Evolutionary conservation across 2,888 invertebrate genomes (phyloP).

Genomic region (Magallana nippona): DNA sequence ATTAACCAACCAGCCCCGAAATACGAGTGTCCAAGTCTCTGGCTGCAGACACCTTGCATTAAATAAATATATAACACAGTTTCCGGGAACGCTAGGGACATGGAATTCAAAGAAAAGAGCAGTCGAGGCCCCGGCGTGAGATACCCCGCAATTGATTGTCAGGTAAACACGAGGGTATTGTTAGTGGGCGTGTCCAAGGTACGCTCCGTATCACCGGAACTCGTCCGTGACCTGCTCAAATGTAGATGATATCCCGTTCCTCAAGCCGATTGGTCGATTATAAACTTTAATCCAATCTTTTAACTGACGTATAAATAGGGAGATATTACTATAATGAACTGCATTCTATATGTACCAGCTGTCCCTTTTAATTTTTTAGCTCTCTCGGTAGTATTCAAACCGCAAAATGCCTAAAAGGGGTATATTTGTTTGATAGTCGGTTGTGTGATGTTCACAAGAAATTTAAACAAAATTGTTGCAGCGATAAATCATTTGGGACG

Average conservation of each 20-base stretch:
- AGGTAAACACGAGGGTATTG: not conserved
- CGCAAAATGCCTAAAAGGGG: not conserved
- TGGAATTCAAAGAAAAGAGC: slow-evolving; percentile 2
- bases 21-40: too few species aligned
- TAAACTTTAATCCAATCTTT: not conserved
- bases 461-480: too few species aligned
- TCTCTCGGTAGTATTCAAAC: not conserved
- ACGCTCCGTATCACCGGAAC: not conserved
- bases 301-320: slow-evolving; percentile 8
- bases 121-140: not conserved
- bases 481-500: too few species aligned
- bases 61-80: not conserved
- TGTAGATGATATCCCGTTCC: not conserved
- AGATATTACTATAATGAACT: slow-evolving; percentile 2
- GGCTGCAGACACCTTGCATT: slow-evolving; percentile 1
- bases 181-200: slow-evolving; percentile 11
- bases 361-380: not conserved
- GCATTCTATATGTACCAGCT: slow-evolving; percentile 10
- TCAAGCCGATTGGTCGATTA: slow-evolving; percentile 15
- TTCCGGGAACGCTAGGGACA: slow-evolving; percentile 4
- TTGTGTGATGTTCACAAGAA: too few species aligned
- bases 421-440: too few species aligned
- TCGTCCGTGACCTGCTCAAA: slow-evolving; percentile 9
- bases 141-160: not conserved
- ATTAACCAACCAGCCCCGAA: too few species aligned